These are phyloP conservation scores for Drosophila putrida DNA, from an alignment of 2,888 invertebrate species.

Conservation along the genomic window DNA sequence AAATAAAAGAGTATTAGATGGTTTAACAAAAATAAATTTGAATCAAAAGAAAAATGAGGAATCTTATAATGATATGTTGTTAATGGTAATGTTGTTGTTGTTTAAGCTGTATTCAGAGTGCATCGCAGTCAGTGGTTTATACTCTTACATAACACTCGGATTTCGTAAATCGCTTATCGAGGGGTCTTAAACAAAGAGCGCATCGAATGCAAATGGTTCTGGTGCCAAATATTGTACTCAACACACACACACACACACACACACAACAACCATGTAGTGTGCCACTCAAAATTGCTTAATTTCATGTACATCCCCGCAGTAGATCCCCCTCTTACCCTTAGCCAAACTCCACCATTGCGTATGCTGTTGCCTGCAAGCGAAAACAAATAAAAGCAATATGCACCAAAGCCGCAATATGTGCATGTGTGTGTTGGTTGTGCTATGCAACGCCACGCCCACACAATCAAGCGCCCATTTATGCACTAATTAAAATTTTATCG, in stretches of 20 bases:
- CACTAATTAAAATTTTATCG: constrained; percentile 81
- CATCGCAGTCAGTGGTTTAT: background rate
- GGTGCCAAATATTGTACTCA: constrained; percentile 42
- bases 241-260: constrained; percentile 14
- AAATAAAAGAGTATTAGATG: no score
- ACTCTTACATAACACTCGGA: constrained; percentile 14
- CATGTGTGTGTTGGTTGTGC: constrained; percentile 48
- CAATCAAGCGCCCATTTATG: constrained; percentile 80
- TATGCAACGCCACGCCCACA: constrained; percentile 72
- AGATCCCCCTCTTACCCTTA: background rate
- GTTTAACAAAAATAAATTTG: no score
- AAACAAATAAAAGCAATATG: constrained; percentile 72
- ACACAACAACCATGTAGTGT: constrained; percentile 13
- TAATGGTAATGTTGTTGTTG: background rate
- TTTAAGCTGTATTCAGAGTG: background rate
- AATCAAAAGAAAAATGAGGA: no score
- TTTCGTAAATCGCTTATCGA: constrained; percentile 24
- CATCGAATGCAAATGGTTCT: constrained; percentile 39
- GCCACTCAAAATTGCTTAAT: constrained; percentile 75
- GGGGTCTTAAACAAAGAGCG: constrained; percentile 34
- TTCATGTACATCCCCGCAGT: constrained; percentile 51
- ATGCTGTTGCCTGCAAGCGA: constrained; percentile 50
- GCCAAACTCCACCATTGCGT: constrained; percentile 9
- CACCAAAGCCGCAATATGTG: constrained; percentile 71
- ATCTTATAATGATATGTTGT: no score